Percentiles rank a stretch among this genome's conserved stretches.
Conservation (phyloP, 2,888 invertebrate species). For the Macrosoma leucophasiata region DNA sequence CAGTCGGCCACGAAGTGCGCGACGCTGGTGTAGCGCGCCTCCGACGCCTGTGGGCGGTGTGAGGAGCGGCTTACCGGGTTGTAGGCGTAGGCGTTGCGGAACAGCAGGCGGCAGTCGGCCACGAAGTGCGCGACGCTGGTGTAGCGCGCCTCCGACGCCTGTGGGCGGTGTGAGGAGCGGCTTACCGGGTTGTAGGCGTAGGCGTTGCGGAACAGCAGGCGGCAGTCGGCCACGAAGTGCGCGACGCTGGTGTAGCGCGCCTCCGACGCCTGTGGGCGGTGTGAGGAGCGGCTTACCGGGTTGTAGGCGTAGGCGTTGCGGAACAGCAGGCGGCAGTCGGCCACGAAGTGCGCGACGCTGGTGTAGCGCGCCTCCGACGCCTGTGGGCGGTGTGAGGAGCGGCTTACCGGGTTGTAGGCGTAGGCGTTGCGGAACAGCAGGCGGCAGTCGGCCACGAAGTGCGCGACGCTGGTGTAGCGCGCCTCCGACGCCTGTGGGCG, state of each 20-base stretch:
- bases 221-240: slow-evolving; percentile 86
- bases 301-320: slow-evolving; percentile 91
- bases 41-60: no score
- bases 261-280: no score
- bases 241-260: slow-evolving; percentile 84
- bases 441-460: slow-evolving; percentile 87
- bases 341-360: slow-evolving; percentile 83
- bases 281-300: no score
- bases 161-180: no score
- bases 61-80: slow-evolving; percentile 91
- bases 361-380: slow-evolving; percentile 84
- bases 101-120: slow-evolving; percentile 87
- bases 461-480: slow-evolving; percentile 84
- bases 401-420: slow-evolving; percentile 87
- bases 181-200: slow-evolving; percentile 88
- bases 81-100: slow-evolving; percentile 90
- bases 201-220: slow-evolving; percentile 92
- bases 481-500: no score
- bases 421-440: slow-evolving; percentile 93
- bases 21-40: slow-evolving; percentile 83
- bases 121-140: slow-evolving; percentile 84
- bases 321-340: slow-evolving; percentile 90
- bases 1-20: slow-evolving; percentile 87
- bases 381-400: no score
- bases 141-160: slow-evolving; percentile 84